phyloP scores from a whole-genome alignment of 1,140 invertebrate genomes.

The Prorops nasuta region DNA sequence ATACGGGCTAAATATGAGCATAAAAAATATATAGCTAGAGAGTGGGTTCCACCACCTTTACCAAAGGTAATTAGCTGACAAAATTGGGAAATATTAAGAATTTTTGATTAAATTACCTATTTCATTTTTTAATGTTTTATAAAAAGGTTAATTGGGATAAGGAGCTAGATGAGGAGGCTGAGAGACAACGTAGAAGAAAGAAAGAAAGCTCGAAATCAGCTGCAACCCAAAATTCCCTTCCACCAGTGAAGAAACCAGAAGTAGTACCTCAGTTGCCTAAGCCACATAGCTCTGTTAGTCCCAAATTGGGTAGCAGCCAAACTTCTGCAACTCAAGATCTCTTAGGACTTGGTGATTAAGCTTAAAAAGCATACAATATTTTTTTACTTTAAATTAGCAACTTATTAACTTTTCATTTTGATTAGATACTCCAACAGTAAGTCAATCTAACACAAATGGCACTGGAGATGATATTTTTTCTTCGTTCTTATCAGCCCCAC shows the following conservation, averaged over 20 bases:
- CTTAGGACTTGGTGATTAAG: slow-evolving; percentile 61
- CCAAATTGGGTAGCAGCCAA: slow-evolving; percentile 63
- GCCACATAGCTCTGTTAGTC: slow-evolving; percentile 65
- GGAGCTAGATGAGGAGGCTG: slow-evolving; percentile 84
- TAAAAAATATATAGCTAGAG: slow-evolving; percentile 95
- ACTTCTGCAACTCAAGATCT: slow-evolving; percentile 62
- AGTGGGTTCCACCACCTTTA: slow-evolving; percentile 87
- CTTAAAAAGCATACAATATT: too few relatives aligned
- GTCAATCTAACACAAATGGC: slow-evolving; percentile 46
- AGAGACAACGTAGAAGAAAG: slow-evolving; percentile 76
- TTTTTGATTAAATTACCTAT: neutral
- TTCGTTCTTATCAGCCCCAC: slow-evolving; percentile 72
- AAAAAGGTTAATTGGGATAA: slow-evolving; percentile 69
- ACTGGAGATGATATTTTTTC: slow-evolving; percentile 72
- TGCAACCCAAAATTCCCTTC: slow-evolving; percentile 44
- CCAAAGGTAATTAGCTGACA: slow-evolving; percentile 67
- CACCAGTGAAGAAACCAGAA: slow-evolving; percentile 51
- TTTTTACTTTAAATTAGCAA: neutral
- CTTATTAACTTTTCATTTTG: slow-evolving; percentile 11
- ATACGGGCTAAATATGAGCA: slow-evolving; percentile 97
- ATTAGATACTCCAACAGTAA: slow-evolving; percentile 48
- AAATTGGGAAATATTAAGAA: slow-evolving; percentile 5
- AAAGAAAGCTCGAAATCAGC: slow-evolving; percentile 59
- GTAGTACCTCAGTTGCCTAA: slow-evolving; percentile 62
- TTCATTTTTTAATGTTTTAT: slow-evolving; percentile 2